phyloP scores from a whole-genome alignment of 64 coral and sea anemone genomes.

The Dendrophyllia cribrosa region DNA sequence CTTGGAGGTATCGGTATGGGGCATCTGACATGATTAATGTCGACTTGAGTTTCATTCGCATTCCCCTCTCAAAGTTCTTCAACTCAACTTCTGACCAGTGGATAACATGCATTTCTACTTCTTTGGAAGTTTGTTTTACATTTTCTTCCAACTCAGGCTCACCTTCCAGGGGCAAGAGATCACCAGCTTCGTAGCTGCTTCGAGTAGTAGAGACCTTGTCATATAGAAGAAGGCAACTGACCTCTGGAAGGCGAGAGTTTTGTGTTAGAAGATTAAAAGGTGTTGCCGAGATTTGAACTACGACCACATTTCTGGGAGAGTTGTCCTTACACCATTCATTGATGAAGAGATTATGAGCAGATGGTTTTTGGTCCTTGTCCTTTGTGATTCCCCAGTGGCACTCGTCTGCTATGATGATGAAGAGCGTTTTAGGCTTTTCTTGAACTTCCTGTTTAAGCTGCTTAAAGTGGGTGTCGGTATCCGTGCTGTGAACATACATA shows the following conservation, averaged over 20 bases:
- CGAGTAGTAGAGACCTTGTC: neutral
- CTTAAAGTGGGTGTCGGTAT: constrained; percentile 49
- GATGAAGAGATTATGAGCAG: constrained; percentile 62
- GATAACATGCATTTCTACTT: constrained; percentile 49
- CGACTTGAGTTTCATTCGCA: constrained; percentile 47
- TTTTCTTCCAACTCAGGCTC: neutral
- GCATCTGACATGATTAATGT: neutral
- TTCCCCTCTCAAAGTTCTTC: constrained; percentile 49
- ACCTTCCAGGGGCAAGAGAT: neutral
- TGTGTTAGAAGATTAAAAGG: constrained; percentile 63
- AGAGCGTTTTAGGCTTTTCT: constrained; percentile 44
- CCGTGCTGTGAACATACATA: constrained; percentile 67
- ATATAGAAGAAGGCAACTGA: neutral
- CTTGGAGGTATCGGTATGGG: constrained; percentile 16
- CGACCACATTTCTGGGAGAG: constrained; percentile 47
- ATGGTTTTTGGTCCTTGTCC: constrained; percentile 56
- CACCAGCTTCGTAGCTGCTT: neutral
- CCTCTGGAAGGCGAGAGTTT: constrained; percentile 55
- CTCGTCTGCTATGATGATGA: constrained; percentile 72
- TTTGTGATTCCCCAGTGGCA: constrained; percentile 81
- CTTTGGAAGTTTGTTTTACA: neutral
- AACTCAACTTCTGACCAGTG: constrained; percentile 62
- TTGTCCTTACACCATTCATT: constrained; percentile 53
- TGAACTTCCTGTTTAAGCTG: constrained; percentile 39
- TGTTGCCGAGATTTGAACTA: constrained; percentile 65